Conservation (phyloP, 2,888 invertebrate species). For the Drymonia ruficornis region DNA sequence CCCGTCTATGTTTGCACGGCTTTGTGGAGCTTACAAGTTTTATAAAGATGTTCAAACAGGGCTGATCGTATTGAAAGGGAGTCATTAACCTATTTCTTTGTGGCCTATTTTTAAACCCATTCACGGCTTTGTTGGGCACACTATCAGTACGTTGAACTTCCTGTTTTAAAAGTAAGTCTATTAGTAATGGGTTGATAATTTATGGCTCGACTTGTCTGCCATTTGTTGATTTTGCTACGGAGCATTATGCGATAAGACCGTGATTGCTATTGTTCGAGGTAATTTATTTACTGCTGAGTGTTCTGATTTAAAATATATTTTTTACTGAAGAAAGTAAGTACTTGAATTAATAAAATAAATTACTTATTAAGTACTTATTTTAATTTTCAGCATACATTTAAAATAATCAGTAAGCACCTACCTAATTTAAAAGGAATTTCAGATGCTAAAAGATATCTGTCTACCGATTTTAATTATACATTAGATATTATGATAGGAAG, state of each 20-base stretch:
- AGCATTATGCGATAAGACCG: conserved; percentile 22
- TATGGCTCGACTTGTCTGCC: conserved; percentile 16
- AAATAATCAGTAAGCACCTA: too few relatives aligned
- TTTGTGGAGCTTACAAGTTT: conserved; percentile 25
- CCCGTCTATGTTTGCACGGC: conserved; percentile 13
- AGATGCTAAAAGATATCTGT: too few relatives aligned
- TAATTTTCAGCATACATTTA: too few relatives aligned
- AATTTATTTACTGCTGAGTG: not conserved
- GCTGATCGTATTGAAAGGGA: conserved; percentile 56
- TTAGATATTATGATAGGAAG: too few relatives aligned
- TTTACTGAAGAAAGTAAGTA: not conserved
- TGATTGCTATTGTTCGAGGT: conserved; percentile 7
- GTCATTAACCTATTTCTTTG: conserved; percentile 73
- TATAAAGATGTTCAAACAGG: conserved; percentile 37
- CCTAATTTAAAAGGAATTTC: too few relatives aligned
- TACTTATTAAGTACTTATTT: too few relatives aligned
- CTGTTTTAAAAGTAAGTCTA: conserved; percentile 21
- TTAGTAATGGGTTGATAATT: conserved; percentile 18
- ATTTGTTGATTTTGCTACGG: conserved; percentile 34
- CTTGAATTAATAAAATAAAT: too few relatives aligned
- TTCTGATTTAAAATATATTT: conserved; percentile 4
- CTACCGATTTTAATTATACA: too few relatives aligned
- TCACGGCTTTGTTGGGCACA: conserved; percentile 52
- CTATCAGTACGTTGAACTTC: conserved; percentile 49
- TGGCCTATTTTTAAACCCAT: conserved; percentile 64